Base-by-base conservation (phyloP, 1,140 invertebrate genomes). In the Apis cerana region DNA sequence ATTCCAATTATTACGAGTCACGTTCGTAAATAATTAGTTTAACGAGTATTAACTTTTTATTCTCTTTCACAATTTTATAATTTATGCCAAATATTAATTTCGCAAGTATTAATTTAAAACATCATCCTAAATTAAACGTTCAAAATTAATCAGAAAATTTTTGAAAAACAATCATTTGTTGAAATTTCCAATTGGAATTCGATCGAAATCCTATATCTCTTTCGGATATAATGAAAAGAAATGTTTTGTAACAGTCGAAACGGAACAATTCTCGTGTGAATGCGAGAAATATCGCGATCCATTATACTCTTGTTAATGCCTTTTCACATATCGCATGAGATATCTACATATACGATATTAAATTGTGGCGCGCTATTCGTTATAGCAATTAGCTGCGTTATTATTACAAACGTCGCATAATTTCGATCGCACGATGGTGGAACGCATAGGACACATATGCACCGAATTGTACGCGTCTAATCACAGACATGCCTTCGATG, bases 381-480 rank as follows among this genome's bases (percentile, higher is more conserved):
- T 78, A 78, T 78, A 64, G 64, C 64, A 68, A 56, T 78, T 78
- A 78, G 62, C 52, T 19, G 52, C 64, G 52, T 69, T 78, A 69
- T 78, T 78, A 69, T 69, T 68, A 65, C 74, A 78, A 69, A 67
- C 64, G 65, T 69, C 19, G 52, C 33, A 54, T 58, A 56, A 69
- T 68, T 69, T 68, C 75, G 27, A 69, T 68, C 54, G 54, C 21
- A 5, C 52, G 8, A 10, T 23, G 56, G 23, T 13, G 62, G 56
- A 68, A 23, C 75, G 75, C 62, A 11, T 43, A 33, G 19, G 19
- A 33, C 52, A 59, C 64, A 59, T 69, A 21, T 56, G 75, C 52
- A 7, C 9, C 33, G 75, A 69, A 78, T 78, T 78, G 27, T 3
- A n/a, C 43, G 64, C 52, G 52, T 67, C 52, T 65, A 77, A 77